Evolutionary conservation across 2,888 invertebrate genomes (phyloP).

Genomic region (Scaptomyza flava): DNA sequence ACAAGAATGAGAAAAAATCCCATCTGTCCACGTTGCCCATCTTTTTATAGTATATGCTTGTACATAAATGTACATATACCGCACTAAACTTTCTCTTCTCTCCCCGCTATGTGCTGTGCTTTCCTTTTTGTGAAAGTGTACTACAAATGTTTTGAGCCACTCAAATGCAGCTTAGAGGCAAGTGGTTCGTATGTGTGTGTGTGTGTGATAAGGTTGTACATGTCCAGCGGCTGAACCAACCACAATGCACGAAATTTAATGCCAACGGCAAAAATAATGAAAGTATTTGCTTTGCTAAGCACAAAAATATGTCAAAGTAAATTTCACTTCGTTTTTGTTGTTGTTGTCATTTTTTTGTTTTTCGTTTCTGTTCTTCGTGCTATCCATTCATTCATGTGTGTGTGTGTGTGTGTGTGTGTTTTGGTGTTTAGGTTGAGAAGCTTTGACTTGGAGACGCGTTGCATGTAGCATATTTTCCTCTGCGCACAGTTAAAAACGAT

Average conservation of each 20-base stretch:
- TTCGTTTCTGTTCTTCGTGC: conserved; percentile 11
- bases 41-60: not conserved
- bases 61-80: not conserved
- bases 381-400: conserved; percentile 50
- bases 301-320: conserved; percentile 81
- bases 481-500: not conserved
- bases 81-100: not conserved
- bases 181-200: conserved; percentile 36
- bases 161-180: conserved; percentile 71
- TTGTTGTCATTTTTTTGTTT: conserved; percentile 14
- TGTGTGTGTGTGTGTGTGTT: conserved; percentile 19
- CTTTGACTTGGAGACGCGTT: conserved; percentile 58
- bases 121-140: conserved; percentile 54
- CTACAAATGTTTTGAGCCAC: conserved; percentile 77
- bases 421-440: conserved; percentile 45
- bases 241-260: conserved; percentile 76
- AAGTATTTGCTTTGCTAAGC: conserved; percentile 82
- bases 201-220: conserved; percentile 43
- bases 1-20: conserved; percentile 18
- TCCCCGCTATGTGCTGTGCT: not conserved
- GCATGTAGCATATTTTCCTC: conserved; percentile 42
- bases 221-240: conserved; percentile 58
- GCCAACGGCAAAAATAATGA: conserved; percentile 80
- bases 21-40: conserved; percentile 36
- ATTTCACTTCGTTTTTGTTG: conserved; percentile 76